Percentiles rank a stretch among this genome's conserved stretches.
Evolutionary conservation across 1,140 invertebrate species (phyloP).

Genomic region (Bombus sibiricus): DNA sequence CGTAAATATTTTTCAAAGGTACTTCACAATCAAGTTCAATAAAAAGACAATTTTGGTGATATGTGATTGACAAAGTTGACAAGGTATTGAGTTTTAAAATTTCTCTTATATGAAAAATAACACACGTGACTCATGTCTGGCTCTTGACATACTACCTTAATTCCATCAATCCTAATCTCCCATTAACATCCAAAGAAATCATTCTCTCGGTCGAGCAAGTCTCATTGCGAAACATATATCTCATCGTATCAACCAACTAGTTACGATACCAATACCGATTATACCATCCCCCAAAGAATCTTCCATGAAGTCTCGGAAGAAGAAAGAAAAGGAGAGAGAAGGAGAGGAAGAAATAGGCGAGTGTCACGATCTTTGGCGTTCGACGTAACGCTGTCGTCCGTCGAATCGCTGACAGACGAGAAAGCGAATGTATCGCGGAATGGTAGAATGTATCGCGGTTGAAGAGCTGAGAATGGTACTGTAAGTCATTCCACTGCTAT

Average conservation of each 20-base stretch:
- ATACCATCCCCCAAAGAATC: neutral
- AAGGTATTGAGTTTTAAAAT: neutral
- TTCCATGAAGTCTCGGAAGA: neutral
- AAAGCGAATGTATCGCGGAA: neutral
- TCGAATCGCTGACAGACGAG: neutral
- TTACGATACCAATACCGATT: neutral
- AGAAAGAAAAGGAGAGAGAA: neutral
- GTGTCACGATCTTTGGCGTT: neutral
- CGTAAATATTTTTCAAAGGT: neutral
- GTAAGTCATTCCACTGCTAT: neutral
- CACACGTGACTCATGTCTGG: too few relatives aligned
- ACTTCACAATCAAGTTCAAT: neutral
- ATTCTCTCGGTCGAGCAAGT: neutral
- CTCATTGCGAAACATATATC: neutral
- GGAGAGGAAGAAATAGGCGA: neutral
- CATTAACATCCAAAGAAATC: neutral
- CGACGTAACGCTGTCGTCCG: neutral
- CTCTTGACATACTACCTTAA: neutral
- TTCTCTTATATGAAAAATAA: neutral
- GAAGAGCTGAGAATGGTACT: too few relatives aligned
- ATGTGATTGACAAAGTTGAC: neutral
- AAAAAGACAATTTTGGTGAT: neutral
- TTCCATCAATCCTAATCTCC: neutral
- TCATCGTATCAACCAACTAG: neutral
- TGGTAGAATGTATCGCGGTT: too few relatives aligned